Conservation (phyloP, 2,888 invertebrate species). For the Caenorhabditis becei region DNA sequence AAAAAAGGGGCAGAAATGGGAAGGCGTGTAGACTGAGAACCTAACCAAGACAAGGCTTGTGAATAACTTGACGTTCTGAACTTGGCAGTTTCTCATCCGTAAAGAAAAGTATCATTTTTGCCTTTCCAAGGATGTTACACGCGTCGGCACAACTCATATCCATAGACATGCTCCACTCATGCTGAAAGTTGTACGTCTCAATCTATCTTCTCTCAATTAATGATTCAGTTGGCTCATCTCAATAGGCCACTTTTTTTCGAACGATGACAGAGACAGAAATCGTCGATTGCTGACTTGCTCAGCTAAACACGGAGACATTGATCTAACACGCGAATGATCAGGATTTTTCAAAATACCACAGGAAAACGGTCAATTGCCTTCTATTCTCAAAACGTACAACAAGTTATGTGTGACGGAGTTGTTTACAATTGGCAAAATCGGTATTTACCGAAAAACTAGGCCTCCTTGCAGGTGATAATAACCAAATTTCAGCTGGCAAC, state of each 20-base stretch:
- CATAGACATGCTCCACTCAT: slow-evolving; percentile 41
- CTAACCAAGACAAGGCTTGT: not conserved
- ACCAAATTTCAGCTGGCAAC: slow-evolving; percentile 12
- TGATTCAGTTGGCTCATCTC: slow-evolving; percentile 46
- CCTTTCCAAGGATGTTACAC: slow-evolving; percentile 32
- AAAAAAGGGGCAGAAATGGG: not conserved
- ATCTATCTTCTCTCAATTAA: slow-evolving; percentile 51
- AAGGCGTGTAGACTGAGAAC: not conserved
- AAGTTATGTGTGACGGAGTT: slow-evolving; percentile 2
- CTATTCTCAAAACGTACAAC: no score
- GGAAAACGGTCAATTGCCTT: no score
- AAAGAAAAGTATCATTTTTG: slow-evolving; percentile 32
- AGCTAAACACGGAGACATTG: no score
- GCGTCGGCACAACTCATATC: slow-evolving; percentile 29
- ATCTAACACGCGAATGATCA: no score
- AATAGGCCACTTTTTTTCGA: slow-evolving; percentile 32
- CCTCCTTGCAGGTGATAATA: slow-evolving; percentile 1
- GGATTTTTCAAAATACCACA: no score
- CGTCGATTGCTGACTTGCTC: slow-evolving; percentile 1
- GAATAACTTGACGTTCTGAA: slow-evolving; percentile 21
- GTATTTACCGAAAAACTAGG: not conserved
- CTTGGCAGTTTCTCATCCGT: slow-evolving; percentile 37
- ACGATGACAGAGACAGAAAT: slow-evolving; percentile 20
- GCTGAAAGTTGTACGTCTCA: slow-evolving; percentile 53
- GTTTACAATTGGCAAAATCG: slow-evolving; percentile 14